Conservation (phyloP, 2,797 vertebrate genomes). For the Avahi laniger region DNA sequence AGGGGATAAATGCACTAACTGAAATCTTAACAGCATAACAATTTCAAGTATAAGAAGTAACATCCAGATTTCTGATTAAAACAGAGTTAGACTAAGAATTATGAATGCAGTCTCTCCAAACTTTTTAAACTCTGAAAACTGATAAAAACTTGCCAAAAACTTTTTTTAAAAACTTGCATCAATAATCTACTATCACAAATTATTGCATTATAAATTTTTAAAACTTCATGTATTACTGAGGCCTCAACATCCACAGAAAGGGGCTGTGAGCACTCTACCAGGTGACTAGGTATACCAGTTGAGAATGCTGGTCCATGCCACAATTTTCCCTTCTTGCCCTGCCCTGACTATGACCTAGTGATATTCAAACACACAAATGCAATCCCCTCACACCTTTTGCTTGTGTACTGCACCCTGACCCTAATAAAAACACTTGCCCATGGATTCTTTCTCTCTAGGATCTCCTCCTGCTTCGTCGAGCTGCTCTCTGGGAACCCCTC, state of each 20-base stretch:
- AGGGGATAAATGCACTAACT: not conserved
- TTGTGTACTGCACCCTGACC: not conserved
- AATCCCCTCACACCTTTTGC: not conserved
- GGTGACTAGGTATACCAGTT: not conserved
- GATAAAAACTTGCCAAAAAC: not conserved
- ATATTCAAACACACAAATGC: too few relatives aligned
- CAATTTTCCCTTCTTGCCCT: not conserved
- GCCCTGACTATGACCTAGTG: not conserved
- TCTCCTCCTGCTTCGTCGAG: not conserved
- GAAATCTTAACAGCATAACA: not conserved
- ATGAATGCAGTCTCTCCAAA: not conserved
- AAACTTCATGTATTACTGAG: not conserved
- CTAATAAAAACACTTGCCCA: not conserved
- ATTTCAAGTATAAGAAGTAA: not conserved
- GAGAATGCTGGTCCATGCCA: not conserved
- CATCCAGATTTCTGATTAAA: constrained; percentile 16
- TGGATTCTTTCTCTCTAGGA: not conserved
- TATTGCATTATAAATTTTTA: not conserved
- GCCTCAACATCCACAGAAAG: not conserved
- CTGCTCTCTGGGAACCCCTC: not conserved
- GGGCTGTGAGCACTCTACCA: not conserved
- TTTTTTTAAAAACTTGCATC: not conserved
- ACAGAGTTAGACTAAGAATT: not conserved
- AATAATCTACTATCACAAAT: not conserved
- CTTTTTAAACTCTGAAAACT: not conserved